Conservation (phyloP, 2,888 invertebrate genomes). For the Pandemis corylana region DNA sequence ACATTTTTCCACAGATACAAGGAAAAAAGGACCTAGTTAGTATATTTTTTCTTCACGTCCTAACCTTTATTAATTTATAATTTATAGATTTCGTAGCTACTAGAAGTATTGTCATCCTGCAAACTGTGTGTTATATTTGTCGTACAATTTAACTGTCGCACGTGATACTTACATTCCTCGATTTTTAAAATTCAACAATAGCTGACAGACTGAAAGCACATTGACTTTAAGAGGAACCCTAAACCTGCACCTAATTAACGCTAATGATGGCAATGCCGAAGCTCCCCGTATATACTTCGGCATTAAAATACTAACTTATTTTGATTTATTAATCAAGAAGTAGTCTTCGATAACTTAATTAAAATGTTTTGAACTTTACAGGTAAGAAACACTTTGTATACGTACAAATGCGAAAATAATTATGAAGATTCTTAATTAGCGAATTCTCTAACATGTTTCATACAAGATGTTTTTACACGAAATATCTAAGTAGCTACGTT, state of each 20-base stretch:
- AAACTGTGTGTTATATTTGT: no score
- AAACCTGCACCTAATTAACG: constrained; percentile 32
- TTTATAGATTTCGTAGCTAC: no score
- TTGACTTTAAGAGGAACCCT: constrained; percentile 11
- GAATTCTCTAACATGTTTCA: constrained; percentile 48
- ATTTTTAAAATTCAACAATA: background rate
- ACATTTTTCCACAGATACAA: no score
- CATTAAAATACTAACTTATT: constrained; percentile 32
- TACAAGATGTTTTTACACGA: constrained; percentile 6
- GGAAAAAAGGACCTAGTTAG: no score
- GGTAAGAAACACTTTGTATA: constrained; percentile 55
- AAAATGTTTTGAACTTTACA: constrained; percentile 58
- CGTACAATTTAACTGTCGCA: no score
- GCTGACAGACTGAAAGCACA: background rate
- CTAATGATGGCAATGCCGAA: constrained; percentile 16
- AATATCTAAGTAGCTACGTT: background rate
- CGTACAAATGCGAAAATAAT: constrained; percentile 57
- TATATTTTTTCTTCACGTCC: no score
- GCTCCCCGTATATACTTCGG: constrained; percentile 21
- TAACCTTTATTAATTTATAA: no score
- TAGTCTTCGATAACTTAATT: constrained; percentile 58
- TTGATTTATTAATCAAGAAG: constrained; percentile 49
- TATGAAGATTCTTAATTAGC: constrained; percentile 59
- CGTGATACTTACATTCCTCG: no score
- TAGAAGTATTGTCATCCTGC: no score